Evolutionary conservation across 2,888 invertebrate genomes (phyloP), one percentile per base, ranked within the genome.

Genomic region (Synanthedon myopaeformis): DNA sequence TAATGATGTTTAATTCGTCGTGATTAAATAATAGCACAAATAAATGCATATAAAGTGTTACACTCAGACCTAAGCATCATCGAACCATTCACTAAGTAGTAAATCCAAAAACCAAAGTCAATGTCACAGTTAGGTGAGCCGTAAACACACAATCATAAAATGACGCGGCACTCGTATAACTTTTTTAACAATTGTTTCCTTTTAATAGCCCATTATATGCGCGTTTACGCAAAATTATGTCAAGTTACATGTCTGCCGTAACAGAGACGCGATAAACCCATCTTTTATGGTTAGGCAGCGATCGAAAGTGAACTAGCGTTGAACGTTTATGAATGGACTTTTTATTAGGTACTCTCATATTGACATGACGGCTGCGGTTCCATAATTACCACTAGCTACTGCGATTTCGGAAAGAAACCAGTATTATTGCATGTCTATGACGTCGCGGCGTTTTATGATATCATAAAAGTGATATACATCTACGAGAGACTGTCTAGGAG

Each of bases 131-230:
- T 82, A 82, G 83, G 82, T 82, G 76, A 72, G 81, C 77, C 76
- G 76, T 86, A 82, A 86, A 83, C 84, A 83, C 69, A 82, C 82
- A 85, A 82, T 85, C 85, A 86, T 86, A 85, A 87, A 85, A 75
- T 82, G 82, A 83, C 85, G 84, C 72, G 78, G 75, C 79, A 82
- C 82, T 81, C 84, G 79, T 85, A 82, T 84, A 84, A 87, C 83
- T 86, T 87, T 87, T 87, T 86, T 78, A 86, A 85, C 86, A 86
- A 87, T 86, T 85, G 86, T 87, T 86, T 85, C 82, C 79, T 79
- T 85, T 86, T 86, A 86, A 87, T 86, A 82, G 85, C 72, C 84
- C 82, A 84, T 87, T 84, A 86, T 84, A 82, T 82, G 76, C 79
- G 78, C 75, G 82, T 82, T 84, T 84, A 84, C 82, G 85, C 84